phyloP scores from a whole-genome alignment of 1,140 invertebrate species.

The Drosophila fuyamai region DNA sequence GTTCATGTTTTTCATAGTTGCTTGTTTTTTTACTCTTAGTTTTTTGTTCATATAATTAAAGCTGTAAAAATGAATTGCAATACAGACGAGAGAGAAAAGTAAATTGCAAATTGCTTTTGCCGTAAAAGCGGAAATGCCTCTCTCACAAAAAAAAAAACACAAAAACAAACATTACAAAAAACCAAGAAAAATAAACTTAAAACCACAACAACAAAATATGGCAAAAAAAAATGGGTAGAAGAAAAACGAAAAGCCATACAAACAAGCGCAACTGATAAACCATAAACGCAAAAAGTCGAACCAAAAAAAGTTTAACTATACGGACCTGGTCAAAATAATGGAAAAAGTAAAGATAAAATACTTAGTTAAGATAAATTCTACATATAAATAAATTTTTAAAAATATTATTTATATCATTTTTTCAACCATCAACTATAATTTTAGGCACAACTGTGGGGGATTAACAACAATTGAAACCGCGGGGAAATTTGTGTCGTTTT shows the following conservation, averaged over 20 bases:
- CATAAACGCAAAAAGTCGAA: slow-evolving; percentile 8
- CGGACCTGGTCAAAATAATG: background rate
- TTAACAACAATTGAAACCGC: background rate
- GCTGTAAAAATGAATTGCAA: slow-evolving; percentile 67
- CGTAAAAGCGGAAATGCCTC: slow-evolving; percentile 63
- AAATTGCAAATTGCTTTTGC: slow-evolving; percentile 71
- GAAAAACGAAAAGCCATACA: slow-evolving; percentile 21
- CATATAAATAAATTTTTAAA: background rate
- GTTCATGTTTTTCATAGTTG: slow-evolving; percentile 10
- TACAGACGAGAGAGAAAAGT: slow-evolving; percentile 30
- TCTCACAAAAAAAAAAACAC: slow-evolving; percentile 32
- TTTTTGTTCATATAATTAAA: slow-evolving; percentile 70
- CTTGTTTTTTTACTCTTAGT: slow-evolving; percentile 1
- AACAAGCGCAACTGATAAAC: slow-evolving; percentile 3
- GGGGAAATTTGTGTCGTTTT: slow-evolving; percentile 13
- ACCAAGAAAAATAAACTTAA: slow-evolving; percentile 7
- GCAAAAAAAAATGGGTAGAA: slow-evolving; percentile 18
- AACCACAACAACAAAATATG: slow-evolving; percentile 12
- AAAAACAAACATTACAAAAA: slow-evolving; percentile 16
- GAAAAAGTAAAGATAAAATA: background rate
- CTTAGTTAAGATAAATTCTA: background rate
- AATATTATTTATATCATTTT: background rate
- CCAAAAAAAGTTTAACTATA: slow-evolving; percentile 20
- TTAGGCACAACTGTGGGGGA: background rate
- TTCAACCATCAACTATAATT: background rate